Evolutionary conservation across 2,888 invertebrate species (phyloP).

Genomic region (Protonemura montana): DNA sequence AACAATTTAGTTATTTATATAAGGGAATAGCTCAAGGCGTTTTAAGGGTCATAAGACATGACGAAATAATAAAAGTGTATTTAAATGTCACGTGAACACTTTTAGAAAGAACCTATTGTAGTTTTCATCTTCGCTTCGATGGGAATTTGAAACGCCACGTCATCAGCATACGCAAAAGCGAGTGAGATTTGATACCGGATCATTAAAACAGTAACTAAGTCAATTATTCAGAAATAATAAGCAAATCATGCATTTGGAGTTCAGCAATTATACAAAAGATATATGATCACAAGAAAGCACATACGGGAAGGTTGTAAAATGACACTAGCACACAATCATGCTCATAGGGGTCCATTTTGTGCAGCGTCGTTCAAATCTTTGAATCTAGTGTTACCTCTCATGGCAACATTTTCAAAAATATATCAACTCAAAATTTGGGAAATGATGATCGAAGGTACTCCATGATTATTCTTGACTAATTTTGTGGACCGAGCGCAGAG

Average conservation of each 20-base stretch:
- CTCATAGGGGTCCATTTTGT: neutral
- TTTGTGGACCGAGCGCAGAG: neutral
- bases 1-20: neutral
- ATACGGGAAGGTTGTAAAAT: neutral
- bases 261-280: neutral
- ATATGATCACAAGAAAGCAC: neutral
- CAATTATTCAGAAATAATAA: neutral
- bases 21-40: no score
- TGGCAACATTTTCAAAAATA: neutral
- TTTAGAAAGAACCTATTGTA: no score
- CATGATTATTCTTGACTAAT: neutral
- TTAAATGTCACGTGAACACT: no score
- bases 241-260: constrained; percentile 14
- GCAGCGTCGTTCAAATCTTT: neutral
- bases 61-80: no score
- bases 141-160: neutral
- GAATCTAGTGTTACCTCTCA: neutral
- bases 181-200: neutral
- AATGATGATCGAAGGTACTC: neutral
- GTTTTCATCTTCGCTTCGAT: neutral
- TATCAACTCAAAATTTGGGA: neutral
- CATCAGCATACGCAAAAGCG: neutral
- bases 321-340: neutral
- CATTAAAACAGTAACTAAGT: constrained; percentile 4
- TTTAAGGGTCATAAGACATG: no score